phyloP scores from a whole-genome alignment of 2,113 vertebrate genomes.

The Glareola pratincola region DNA sequence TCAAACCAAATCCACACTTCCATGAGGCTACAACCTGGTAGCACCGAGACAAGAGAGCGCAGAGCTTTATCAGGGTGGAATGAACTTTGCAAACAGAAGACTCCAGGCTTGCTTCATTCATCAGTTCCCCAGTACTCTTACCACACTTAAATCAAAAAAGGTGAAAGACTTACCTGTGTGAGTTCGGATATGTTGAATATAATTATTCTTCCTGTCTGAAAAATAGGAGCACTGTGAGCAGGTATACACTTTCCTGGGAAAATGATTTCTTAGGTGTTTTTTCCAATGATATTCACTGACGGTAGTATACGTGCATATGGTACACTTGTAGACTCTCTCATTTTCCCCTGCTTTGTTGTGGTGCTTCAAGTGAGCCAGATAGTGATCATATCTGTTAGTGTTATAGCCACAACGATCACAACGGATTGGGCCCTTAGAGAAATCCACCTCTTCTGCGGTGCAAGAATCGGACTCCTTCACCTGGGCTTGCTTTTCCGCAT shows the following conservation, averaged over 20 bases:
- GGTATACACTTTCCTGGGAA: slow-evolving; percentile 95
- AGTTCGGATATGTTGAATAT: slow-evolving; percentile 95
- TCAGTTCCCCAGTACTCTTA: background rate
- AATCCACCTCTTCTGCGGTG: slow-evolving; percentile 74
- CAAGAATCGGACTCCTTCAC: slow-evolving; percentile 72
- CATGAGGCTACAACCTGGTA: background rate
- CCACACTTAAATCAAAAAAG: background rate
- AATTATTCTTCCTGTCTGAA: slow-evolving; percentile 98
- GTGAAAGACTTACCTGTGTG: slow-evolving; percentile 85
- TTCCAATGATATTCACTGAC: slow-evolving; percentile 99
- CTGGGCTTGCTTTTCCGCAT: slow-evolving; percentile 79
- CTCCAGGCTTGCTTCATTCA: background rate
- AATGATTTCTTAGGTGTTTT: slow-evolving; percentile 97
- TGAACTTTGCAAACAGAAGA: background rate
- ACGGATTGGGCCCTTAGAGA: slow-evolving; percentile 90
- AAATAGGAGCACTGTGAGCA: slow-evolving; percentile 96
- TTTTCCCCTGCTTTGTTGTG: slow-evolving; percentile 88
- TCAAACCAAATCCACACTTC: background rate
- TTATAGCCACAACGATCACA: slow-evolving; percentile 98
- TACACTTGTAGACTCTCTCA: slow-evolving; percentile 93
- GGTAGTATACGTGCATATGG: slow-evolving; percentile 93
- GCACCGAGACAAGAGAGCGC: background rate
- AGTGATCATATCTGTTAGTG: slow-evolving; percentile 97
- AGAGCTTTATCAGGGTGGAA: background rate
- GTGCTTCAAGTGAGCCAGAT: slow-evolving; percentile 94